Percentiles rank a stretch among this genome's conserved stretches.
phyloP scores from a whole-genome alignment of 2,797 vertebrate genomes.

The Labeo calbasu region DNA sequence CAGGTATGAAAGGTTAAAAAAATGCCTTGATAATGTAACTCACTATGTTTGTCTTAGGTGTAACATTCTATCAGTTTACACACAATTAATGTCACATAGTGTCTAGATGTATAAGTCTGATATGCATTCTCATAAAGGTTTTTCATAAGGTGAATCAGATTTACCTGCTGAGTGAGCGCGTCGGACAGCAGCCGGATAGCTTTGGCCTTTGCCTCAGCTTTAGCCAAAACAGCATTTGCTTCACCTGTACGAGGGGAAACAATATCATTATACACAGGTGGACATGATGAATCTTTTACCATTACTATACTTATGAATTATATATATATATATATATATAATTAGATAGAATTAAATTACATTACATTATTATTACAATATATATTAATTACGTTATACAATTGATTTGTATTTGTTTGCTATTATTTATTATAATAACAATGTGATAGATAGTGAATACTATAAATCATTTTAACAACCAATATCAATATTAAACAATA shows the following conservation, averaged over 20 bases:
- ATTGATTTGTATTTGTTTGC: too few relatives aligned
- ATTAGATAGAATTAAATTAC: too few relatives aligned
- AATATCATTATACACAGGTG: not conserved
- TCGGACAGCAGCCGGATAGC: constrained; percentile 88
- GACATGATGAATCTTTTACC: too few relatives aligned
- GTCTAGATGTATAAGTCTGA: not conserved
- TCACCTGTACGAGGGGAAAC: constrained; percentile 79
- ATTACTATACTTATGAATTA: not conserved
- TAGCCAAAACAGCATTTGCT: constrained; percentile 88
- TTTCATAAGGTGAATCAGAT: not conserved
- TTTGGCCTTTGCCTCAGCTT: constrained; percentile 91
- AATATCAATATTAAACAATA: too few relatives aligned
- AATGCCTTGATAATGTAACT: not conserved
- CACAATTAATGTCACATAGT: not conserved
- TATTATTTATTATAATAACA: too few relatives aligned
- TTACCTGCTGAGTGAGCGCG: constrained; percentile 86
- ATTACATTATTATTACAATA: too few relatives aligned
- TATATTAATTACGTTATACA: too few relatives aligned
- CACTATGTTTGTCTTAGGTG: not conserved
- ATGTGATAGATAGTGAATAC: too few relatives aligned
- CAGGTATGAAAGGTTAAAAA: not conserved
- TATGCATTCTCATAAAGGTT: not conserved
- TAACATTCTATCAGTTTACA: not conserved
- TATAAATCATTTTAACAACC: too few relatives aligned
- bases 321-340: too few relatives aligned